Evolutionary conservation across 2,888 invertebrate species (phyloP).

Genomic region (Phrixothrix hirtus): DNA sequence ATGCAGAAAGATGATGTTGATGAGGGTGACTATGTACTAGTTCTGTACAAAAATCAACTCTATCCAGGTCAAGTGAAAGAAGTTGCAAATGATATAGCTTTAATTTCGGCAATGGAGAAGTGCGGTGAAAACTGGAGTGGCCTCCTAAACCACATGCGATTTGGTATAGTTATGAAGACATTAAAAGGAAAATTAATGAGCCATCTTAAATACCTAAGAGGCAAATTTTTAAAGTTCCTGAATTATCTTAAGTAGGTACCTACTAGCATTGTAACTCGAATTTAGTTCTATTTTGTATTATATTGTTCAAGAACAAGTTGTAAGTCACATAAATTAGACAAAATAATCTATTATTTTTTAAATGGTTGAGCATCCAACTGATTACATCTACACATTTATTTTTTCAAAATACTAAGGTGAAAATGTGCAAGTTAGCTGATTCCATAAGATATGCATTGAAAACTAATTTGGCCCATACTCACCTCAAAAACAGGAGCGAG

Average conservation of each 20-base stretch:
- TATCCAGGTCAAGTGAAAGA: too few species aligned
- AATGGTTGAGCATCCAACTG: background rate
- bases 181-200: background rate
- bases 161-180: background rate
- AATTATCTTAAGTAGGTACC: background rate
- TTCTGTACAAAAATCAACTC: background rate
- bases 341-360: too few species aligned
- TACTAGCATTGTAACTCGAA: background rate
- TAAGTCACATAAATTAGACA: background rate
- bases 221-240: background rate
- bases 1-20: background rate
- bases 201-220: background rate
- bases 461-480: too few species aligned
- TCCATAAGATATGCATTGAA: background rate
- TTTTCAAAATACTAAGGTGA: background rate
- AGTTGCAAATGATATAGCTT: too few species aligned
- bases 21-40: too few species aligned
- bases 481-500: too few species aligned
- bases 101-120: too few species aligned
- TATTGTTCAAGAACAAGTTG: too few species aligned
- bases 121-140: too few species aligned
- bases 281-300: background rate
- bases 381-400: too few species aligned
- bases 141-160: background rate
- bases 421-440: background rate